phyloP scores from a whole-genome alignment of 2,113 vertebrate genomes.

The Nettapus auritus region DNA sequence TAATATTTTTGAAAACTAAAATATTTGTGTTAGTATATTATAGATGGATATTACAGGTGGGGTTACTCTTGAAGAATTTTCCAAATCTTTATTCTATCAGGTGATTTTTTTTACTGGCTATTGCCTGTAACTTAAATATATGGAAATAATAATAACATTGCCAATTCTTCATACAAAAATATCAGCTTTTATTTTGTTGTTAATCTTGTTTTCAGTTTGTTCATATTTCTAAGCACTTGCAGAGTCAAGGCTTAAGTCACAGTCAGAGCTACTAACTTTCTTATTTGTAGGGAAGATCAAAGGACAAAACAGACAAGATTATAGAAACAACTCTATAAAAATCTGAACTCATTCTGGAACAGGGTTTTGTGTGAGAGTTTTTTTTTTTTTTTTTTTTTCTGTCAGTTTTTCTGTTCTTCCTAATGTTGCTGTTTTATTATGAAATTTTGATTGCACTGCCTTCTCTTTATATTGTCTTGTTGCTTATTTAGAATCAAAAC shows the following conservation, averaged over 20 bases:
- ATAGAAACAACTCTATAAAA: not conserved
- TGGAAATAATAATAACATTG: not conserved
- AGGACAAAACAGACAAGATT: not conserved
- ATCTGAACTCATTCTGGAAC: not conserved
- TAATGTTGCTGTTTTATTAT: not conserved
- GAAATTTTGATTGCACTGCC: not conserved
- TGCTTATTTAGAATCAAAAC: conserved; percentile 1
- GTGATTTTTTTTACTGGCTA: not conserved
- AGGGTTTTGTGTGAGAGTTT: not conserved
- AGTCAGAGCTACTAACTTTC: not conserved
- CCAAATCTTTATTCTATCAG: not conserved
- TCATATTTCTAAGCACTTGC: not conserved
- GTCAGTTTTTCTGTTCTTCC: not conserved
- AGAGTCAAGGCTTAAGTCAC: not conserved
- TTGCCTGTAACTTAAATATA: not conserved
- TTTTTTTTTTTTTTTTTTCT: not conserved
- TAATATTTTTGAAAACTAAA: not conserved
- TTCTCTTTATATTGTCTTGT: not conserved
- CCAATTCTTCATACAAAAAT: not conserved
- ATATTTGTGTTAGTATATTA: fast-evolving
- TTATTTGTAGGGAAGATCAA: not conserved
- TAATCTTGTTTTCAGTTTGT: not conserved
- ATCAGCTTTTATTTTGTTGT: not conserved
- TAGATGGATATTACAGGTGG: fast-evolving
- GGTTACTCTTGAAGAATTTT: not conserved